Conservation (phyloP, 1,140 invertebrate genomes). For the Schlechtendalia chinensis region DNA sequence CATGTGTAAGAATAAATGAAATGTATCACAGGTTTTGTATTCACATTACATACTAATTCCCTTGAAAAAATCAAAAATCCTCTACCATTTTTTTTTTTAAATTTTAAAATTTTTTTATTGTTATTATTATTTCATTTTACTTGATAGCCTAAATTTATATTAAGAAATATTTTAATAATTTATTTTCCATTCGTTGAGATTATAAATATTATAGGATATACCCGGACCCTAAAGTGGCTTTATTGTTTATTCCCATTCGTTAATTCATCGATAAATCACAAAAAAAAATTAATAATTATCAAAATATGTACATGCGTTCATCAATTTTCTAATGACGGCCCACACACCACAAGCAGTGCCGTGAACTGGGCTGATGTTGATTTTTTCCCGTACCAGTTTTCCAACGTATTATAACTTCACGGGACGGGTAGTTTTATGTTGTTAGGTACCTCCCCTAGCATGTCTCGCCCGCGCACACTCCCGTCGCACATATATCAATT, state of each 20-base stretch:
- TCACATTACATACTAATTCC: background rate
- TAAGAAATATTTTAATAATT: conserved; percentile 20
- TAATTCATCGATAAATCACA: conserved; percentile 15
- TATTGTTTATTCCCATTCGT: conserved; percentile 1
- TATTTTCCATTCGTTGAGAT: background rate
- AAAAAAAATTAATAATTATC: background rate
- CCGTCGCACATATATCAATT: no score
- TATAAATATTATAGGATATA: conserved; percentile 31
- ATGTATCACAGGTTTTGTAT: conserved; percentile 47
- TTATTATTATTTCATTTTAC: background rate
- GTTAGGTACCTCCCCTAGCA: no score
- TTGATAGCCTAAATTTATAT: background rate
- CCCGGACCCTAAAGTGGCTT: conserved; percentile 25
- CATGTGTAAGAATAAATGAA: conserved; percentile 39
- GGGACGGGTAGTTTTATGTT: no score
- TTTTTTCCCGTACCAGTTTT: no score
- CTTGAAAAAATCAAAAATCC: conserved; percentile 24
- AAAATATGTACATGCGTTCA: background rate
- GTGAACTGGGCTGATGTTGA: background rate
- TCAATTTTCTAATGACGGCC: conserved; percentile 25
- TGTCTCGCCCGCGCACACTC: no score
- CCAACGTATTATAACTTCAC: no score
- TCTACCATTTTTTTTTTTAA: conserved; percentile 23
- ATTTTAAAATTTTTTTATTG: background rate
- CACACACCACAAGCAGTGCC: conserved; percentile 28